A percentile compares a stretch with the other conserved stretches of the same genome.
phyloP scores from a whole-genome alignment of 2,888 invertebrate species.

The Drosophila fungiperda region DNA sequence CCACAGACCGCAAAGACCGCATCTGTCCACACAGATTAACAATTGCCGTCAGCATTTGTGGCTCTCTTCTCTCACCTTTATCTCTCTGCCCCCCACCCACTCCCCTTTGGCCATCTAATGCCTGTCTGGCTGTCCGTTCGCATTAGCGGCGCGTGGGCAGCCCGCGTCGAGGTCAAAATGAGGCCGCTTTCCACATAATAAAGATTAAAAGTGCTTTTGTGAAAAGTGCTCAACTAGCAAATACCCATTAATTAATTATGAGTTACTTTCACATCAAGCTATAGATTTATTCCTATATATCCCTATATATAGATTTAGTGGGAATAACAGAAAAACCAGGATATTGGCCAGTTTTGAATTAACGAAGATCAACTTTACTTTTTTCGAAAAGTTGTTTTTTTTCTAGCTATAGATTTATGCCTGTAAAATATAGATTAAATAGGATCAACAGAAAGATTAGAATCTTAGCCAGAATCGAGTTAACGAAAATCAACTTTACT shows the following conservation, averaged over 20 bases:
- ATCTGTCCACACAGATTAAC: conserved; percentile 61
- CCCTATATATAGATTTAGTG: too few relatives aligned
- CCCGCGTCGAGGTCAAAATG: conserved; percentile 38
- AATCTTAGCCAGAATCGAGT: too few relatives aligned
- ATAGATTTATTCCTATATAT: too few relatives aligned
- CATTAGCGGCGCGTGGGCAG: conserved; percentile 36
- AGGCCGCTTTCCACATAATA: conserved; percentile 27
- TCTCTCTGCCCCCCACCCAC: neutral
- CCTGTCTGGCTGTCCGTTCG: conserved; percentile 24
- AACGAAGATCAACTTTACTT: neutral
- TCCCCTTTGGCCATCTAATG: neutral
- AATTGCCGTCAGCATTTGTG: conserved; percentile 7
- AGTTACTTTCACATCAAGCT: neutral
- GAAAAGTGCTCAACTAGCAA: neutral
- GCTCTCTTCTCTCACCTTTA: neutral
- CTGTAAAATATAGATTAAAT: too few relatives aligned
- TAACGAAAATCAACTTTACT: too few relatives aligned
- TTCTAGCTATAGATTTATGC: too few relatives aligned
- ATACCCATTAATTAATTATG: too few relatives aligned
- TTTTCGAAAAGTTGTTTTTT: neutral
- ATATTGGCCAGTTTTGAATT: neutral
- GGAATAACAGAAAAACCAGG: too few relatives aligned
- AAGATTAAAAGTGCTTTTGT: neutral
- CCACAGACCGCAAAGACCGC: conserved; percentile 41
- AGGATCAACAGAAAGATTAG: too few relatives aligned